Conservation (phyloP, 1,140 invertebrate genomes). For the Tigriopus japonicus region DNA sequence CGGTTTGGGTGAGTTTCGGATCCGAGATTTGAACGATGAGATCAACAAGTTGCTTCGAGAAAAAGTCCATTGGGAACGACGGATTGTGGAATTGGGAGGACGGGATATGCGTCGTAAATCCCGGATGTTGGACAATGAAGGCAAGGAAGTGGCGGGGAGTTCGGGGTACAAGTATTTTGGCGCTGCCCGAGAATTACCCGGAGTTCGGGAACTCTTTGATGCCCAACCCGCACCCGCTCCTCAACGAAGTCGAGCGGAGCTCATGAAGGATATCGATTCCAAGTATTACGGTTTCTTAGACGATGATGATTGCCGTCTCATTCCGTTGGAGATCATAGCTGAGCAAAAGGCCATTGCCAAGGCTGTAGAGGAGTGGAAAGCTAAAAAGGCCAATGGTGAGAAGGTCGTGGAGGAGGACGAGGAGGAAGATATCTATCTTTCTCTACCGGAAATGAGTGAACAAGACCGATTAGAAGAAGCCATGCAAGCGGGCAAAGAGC, state of each 20-base stretch:
- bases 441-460: neutral
- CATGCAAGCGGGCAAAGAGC: slow-evolving; percentile 15
- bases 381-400: slow-evolving; percentile 24
- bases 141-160: slow-evolving; percentile 91
- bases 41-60: slow-evolving; percentile 84
- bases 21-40: slow-evolving; percentile 95
- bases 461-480: slow-evolving; percentile 18
- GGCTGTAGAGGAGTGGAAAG: slow-evolving; percentile 29
- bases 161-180: slow-evolving; percentile 99
- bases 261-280: slow-evolving; percentile 95
- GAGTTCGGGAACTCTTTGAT: slow-evolving; percentile 92
- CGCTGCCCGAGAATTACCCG: slow-evolving; percentile 92
- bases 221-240: slow-evolving; percentile 74
- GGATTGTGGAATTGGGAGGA: slow-evolving; percentile 86
- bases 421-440: slow-evolving; percentile 19
- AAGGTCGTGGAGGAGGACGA: slow-evolving; percentile 17
- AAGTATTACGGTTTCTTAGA: slow-evolving; percentile 98
- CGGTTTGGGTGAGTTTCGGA: slow-evolving; percentile 90
- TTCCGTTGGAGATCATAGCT: slow-evolving; percentile 62
- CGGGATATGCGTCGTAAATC: slow-evolving; percentile 69
- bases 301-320: slow-evolving; percentile 87
- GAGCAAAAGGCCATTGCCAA: slow-evolving; percentile 39
- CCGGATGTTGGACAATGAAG: slow-evolving; percentile 81
- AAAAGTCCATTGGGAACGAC: slow-evolving; percentile 85
- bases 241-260: slow-evolving; percentile 75